These are phyloP conservation scores for Ditylenchus dipsaci DNA, from an alignment of 1,140 invertebrate genomes.

Conservation along the genomic window DNA sequence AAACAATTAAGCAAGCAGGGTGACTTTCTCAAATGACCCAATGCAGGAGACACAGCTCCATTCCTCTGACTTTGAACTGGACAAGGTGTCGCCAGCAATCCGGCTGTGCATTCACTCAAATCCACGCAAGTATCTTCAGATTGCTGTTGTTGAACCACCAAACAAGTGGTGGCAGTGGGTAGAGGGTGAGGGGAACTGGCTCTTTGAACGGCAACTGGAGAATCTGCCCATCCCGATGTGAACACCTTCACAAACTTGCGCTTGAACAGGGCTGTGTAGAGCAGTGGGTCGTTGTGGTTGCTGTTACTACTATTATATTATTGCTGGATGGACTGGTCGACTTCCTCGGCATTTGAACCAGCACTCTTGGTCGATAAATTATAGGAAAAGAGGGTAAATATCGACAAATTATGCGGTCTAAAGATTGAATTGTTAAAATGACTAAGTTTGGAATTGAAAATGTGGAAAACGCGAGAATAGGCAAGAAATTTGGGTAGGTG, in stretches of 20 bases:
- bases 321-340: neutral
- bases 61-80: no score
- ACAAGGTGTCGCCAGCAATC: neutral
- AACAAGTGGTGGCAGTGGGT: neutral
- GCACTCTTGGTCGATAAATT: neutral
- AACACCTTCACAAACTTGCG: conserved; percentile 30
- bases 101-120: neutral
- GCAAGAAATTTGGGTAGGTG: neutral
- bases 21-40: neutral
- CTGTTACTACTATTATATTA: neutral
- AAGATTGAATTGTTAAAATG: neutral
- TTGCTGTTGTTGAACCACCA: neutral
- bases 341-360: neutral
- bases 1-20: conserved; percentile 20
- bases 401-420: neutral
- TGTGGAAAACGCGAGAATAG: neutral
- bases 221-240: neutral
- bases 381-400: neutral
- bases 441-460: neutral
- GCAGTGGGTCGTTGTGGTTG: conserved; percentile 20
- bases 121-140: neutral
- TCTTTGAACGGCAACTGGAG: neutral
- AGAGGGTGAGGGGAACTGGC: conserved; percentile 1
- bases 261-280: conserved; percentile 27
- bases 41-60: no score